Evolutionary conservation across 2,113 vertebrate genomes (phyloP), one percentile per base, ranked within the genome.

Genomic region (Aspiorhynchus laticeps): DNA sequence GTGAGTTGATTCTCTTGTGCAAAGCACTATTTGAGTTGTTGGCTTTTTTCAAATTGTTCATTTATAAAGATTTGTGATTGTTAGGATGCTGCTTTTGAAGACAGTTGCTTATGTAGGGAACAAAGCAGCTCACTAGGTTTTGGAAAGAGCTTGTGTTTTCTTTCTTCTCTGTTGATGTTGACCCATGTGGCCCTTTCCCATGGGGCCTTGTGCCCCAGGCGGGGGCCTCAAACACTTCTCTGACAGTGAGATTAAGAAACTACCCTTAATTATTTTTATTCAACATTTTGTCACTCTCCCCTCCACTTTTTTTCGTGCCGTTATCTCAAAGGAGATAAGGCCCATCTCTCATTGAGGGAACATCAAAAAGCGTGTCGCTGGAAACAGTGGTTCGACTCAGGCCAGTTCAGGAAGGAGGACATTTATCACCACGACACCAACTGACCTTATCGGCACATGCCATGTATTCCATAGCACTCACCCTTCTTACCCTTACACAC

Each of bases 401-500:
- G 81, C 53, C 90, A 85, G 90, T 90, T 89, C 91, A 93, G 93
- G 93, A 92, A 93, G 89, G 88, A 90, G 90, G 90, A 92, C 93
- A 94, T 95, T 95, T 95, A 95, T 95, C 95, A 94, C 87, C 24
- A 21, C 87, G 89, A 93, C 92, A 90, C 93, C 90, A 89, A 91
- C 89, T 80, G 86, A 91, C 92, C 89, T 94, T 94, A 95, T 93
- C 94, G 63, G 86, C 89, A 90, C 71, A 85, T 85, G 83, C 89
- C 91, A 87, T 92, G 90, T 91, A 89, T 91, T 91, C 90, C 89
- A 88, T 86, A 88, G 85, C 36, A 51, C 85, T 86, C 71, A 82
- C 86, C 53, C 43, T 88, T 79, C 77, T n/a, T 43, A 28, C 19
- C 86, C 81, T 84, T 77, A 84, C 80, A 84, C n/a, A 74, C 65